phyloP scores from a whole-genome alignment of 2,888 invertebrate genomes.

The Ectemnius lituratus region DNA sequence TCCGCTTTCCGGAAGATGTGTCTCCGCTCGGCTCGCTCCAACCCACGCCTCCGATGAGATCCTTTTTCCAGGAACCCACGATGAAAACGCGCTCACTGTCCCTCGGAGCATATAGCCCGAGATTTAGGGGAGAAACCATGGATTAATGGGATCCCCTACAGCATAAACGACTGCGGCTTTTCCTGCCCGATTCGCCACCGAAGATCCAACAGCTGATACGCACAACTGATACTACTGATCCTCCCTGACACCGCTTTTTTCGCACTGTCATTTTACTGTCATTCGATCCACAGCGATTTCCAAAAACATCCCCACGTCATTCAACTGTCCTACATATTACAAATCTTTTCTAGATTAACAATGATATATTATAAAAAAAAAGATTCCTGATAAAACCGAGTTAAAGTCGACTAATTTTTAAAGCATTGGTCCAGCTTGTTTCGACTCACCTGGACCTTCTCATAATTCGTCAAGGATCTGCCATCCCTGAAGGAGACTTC shows the following conservation, averaged over 20 bases:
- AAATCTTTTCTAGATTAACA: too few species aligned
- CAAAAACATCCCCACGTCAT: too few species aligned
- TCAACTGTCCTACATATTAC: too few species aligned
- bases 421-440: too few species aligned
- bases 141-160: slow-evolving; percentile 64
- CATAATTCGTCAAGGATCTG: too few species aligned
- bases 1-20: slow-evolving; percentile 72
- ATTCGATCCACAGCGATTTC: background rate
- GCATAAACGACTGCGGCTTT: slow-evolving; percentile 59
- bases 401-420: too few species aligned
- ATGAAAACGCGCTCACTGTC: slow-evolving; percentile 57
- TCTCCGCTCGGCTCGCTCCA: slow-evolving; percentile 51
- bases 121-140: slow-evolving; percentile 70
- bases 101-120: slow-evolving; percentile 55
- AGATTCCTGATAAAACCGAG: too few species aligned
- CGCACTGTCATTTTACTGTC: background rate
- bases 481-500: too few species aligned
- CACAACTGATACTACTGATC: slow-evolving; percentile 17
- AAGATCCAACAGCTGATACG: slow-evolving; percentile 54
- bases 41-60: slow-evolving; percentile 28
- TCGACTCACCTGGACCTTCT: too few species aligned
- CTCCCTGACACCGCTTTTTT: slow-evolving; percentile 1
- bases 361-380: too few species aligned
- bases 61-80: slow-evolving; percentile 50
- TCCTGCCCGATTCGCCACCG: slow-evolving; percentile 44